Conservation (phyloP, 2,888 invertebrate species). For the Troilus luridus region DNA sequence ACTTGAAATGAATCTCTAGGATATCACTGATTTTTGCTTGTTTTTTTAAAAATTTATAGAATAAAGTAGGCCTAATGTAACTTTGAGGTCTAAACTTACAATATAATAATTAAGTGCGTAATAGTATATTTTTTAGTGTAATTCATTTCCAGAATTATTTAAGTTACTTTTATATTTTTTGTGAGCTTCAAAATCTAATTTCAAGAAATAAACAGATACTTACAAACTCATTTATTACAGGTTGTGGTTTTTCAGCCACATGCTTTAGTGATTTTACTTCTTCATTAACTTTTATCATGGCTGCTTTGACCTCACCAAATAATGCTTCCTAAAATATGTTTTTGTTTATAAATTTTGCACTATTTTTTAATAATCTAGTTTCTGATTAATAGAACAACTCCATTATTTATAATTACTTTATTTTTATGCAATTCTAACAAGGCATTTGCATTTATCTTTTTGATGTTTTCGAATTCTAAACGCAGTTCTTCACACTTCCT, state of each 20-base stretch:
- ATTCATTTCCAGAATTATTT: too few species aligned
- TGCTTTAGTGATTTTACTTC: slow-evolving; percentile 61
- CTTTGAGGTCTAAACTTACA: too few species aligned
- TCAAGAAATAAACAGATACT: slow-evolving; percentile 13
- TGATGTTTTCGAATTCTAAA: slow-evolving; percentile 61
- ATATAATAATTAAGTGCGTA: too few species aligned
- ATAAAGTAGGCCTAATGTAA: too few species aligned
- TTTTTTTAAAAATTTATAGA: too few species aligned
- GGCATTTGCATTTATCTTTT: slow-evolving; percentile 58
- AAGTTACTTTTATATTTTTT: too few species aligned
- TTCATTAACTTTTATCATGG: slow-evolving; percentile 61
- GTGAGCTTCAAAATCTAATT: too few species aligned
- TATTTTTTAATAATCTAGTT: not conserved
- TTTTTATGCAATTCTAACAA: slow-evolving; percentile 60
- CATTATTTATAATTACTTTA: slow-evolving; percentile 55
- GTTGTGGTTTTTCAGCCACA: not conserved
- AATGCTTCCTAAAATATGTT: slow-evolving; percentile 58
- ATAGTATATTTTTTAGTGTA: too few species aligned
- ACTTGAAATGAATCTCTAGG: too few species aligned
- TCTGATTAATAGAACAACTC: not conserved
- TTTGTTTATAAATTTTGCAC: not conserved
- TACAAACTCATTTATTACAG: slow-evolving; percentile 54
- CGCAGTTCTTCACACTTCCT: slow-evolving; percentile 63
- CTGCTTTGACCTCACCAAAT: slow-evolving; percentile 61
- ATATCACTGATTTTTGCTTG: too few species aligned